phyloP scores from a whole-genome alignment of 2,797 vertebrate genomes.

The Labeo calbasu region DNA sequence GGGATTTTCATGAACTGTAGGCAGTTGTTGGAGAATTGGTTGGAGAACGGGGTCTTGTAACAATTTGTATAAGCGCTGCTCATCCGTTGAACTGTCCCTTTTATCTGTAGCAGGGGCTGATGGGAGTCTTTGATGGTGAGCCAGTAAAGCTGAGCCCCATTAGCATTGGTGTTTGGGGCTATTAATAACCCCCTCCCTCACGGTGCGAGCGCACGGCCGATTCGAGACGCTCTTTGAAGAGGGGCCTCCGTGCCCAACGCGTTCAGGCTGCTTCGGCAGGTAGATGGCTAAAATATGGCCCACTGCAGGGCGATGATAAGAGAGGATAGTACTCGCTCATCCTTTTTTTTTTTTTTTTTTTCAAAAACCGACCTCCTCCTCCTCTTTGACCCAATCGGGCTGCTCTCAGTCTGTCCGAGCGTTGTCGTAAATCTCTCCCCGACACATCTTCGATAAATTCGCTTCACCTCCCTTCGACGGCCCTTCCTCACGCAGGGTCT shows the following conservation, averaged over 20 bases:
- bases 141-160: slow-evolving; percentile 69
- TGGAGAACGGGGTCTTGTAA: slow-evolving; percentile 59
- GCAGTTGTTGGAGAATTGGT: slow-evolving; percentile 22
- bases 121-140: slow-evolving; percentile 62
- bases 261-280: slow-evolving; percentile 53
- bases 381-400: slow-evolving; percentile 18
- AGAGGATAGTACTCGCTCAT: slow-evolving; percentile 41
- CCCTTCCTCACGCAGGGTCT: slow-evolving; percentile 54
- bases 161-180: slow-evolving; percentile 66
- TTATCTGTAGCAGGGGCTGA: slow-evolving; percentile 58
- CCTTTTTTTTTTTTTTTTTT: slow-evolving; percentile 26
- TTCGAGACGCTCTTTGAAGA: slow-evolving; percentile 63
- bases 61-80: slow-evolving; percentile 55
- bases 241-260: slow-evolving; percentile 37
- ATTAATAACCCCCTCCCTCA: slow-evolving; percentile 66
- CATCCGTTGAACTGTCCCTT: slow-evolving; percentile 46
- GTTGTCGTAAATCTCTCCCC: slow-evolving; percentile 58
- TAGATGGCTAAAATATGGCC: slow-evolving; percentile 52
- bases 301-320: slow-evolving; percentile 41
- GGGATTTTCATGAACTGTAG: slow-evolving; percentile 32
- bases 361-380: slow-evolving; percentile 12
- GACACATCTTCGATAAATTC: slow-evolving; percentile 54
- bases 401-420: background rate
- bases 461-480: slow-evolving; percentile 26
- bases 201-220: slow-evolving; percentile 30